phyloP scores from a whole-genome alignment of 2,888 invertebrate genomes.

The Agrilus mali region DNA sequence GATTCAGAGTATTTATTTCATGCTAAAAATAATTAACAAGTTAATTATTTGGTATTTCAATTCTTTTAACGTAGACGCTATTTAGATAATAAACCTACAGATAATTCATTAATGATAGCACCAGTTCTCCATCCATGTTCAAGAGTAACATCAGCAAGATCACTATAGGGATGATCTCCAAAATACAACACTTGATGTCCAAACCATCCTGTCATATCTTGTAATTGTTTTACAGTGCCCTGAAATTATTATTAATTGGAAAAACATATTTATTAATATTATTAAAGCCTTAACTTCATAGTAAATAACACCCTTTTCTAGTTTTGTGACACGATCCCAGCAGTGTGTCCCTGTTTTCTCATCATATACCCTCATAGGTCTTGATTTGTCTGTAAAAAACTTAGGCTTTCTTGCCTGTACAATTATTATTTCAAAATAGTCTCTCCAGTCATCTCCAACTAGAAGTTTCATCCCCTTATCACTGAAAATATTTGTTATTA shows the following conservation, averaged over 20 bases:
- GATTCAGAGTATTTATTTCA: conserved; percentile 83
- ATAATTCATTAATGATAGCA: conserved; percentile 89
- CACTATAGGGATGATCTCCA: conserved; percentile 96
- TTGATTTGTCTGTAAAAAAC: conserved; percentile 86
- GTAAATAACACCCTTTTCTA: conserved; percentile 84
- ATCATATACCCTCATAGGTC: conserved; percentile 83
- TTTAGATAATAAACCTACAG: conserved; percentile 40
- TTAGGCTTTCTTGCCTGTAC: conserved; percentile 92
- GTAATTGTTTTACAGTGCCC: conserved; percentile 88
- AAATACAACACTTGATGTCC: conserved; percentile 92
- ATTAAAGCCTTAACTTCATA: conserved; percentile 55
- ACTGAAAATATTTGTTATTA: conserved; percentile 26
- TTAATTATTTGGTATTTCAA: too few species aligned
- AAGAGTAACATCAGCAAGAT: conserved; percentile 89
- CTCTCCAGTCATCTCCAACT: conserved; percentile 78
- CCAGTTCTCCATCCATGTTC: conserved; percentile 97
- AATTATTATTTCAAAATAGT: conserved; percentile 87
- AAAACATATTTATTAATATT: neutral
- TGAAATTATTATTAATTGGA: conserved; percentile 26
- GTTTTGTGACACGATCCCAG: conserved; percentile 80
- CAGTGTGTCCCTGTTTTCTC: conserved; percentile 67
- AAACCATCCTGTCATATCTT: conserved; percentile 84
- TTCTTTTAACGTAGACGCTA: conserved; percentile 1
- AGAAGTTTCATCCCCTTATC: conserved; percentile 85
- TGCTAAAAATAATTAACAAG: conserved; percentile 42